Conservation (phyloP, 2,797 vertebrate species). For the Argyrosomus regius region DNA sequence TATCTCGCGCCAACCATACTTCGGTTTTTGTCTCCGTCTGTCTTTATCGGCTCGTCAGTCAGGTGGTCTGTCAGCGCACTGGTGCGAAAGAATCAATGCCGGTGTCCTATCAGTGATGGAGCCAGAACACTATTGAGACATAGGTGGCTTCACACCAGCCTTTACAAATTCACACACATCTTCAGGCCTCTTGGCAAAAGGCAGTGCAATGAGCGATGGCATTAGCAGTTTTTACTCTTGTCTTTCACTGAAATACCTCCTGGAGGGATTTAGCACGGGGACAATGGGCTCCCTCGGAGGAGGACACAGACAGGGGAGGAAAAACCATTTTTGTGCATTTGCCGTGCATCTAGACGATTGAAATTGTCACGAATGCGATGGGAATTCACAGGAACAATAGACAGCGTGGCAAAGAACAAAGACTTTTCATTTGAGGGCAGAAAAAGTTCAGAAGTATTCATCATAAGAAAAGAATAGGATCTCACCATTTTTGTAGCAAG, state of each 20-base stretch:
- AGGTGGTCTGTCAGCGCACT: constrained; percentile 49
- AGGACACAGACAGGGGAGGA: constrained; percentile 22
- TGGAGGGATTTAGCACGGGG: constrained; percentile 54
- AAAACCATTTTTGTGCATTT: constrained; percentile 49
- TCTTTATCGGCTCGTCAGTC: constrained; percentile 73
- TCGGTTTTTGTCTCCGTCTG: constrained; percentile 52
- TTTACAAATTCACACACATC: constrained; percentile 70
- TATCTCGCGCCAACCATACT: constrained; percentile 59
- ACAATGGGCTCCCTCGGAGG: constrained; percentile 65
- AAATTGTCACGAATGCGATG: constrained; percentile 51
- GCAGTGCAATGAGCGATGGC: constrained; percentile 55
- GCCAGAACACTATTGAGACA: constrained; percentile 67
- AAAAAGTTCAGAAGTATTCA: constrained; percentile 82
- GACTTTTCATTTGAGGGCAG: constrained; percentile 71
- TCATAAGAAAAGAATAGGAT: constrained; percentile 80
- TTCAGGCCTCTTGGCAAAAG: constrained; percentile 66
- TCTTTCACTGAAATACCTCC: constrained; percentile 70
- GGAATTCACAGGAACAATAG: constrained; percentile 65
- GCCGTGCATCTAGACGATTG: constrained; percentile 48
- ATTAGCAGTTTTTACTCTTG: constrained; percentile 65
- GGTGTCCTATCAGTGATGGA: constrained; percentile 64
- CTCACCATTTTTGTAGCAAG: constrained; percentile 77
- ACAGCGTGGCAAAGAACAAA: constrained; percentile 65
- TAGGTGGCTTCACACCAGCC: constrained; percentile 66
- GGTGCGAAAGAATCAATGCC: constrained; percentile 59